Conservation (phyloP, 2,797 vertebrate genomes). For the Diplodus sargus region DNA sequence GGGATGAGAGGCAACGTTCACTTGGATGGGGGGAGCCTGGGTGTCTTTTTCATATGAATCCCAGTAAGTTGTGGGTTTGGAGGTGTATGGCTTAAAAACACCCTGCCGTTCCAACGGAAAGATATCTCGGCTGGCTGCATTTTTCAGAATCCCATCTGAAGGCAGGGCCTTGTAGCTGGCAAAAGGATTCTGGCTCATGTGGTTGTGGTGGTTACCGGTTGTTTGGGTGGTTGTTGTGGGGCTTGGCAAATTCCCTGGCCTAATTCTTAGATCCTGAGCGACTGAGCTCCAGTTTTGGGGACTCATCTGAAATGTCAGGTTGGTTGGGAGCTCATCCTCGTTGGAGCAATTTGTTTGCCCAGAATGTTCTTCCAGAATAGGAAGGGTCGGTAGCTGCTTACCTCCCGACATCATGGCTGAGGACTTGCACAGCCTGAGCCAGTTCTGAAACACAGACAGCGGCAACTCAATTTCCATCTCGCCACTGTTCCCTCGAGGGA, state of each 20-base stretch:
- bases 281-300: conserved; percentile 16
- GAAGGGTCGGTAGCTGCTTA: conserved; percentile 1
- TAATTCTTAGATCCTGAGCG: conserved; percentile 36
- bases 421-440: conserved; percentile 68
- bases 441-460: conserved; percentile 77
- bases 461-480: conserved; percentile 86
- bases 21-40: not conserved
- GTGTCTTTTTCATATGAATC: conserved; percentile 19
- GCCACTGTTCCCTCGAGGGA: conserved; percentile 47
- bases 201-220: accelerated
- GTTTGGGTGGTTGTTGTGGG: not conserved
- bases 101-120: conserved; percentile 21
- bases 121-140: not conserved
- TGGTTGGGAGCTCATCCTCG: conserved; percentile 19
- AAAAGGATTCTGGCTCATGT: conserved; percentile 8
- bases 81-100: not conserved
- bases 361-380: not conserved
- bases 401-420: not conserved
- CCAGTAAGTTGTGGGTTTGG: conserved; percentile 37
- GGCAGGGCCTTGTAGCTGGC: conserved; percentile 20
- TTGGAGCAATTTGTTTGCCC: not conserved
- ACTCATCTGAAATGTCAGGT: conserved; percentile 40
- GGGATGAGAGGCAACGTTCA: conserved; percentile 11
- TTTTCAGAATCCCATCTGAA: conserved; percentile 20
- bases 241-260: not conserved